Base-by-base conservation (phyloP, 2,113 vertebrate genomes). In the Calidris pygmaea region DNA sequence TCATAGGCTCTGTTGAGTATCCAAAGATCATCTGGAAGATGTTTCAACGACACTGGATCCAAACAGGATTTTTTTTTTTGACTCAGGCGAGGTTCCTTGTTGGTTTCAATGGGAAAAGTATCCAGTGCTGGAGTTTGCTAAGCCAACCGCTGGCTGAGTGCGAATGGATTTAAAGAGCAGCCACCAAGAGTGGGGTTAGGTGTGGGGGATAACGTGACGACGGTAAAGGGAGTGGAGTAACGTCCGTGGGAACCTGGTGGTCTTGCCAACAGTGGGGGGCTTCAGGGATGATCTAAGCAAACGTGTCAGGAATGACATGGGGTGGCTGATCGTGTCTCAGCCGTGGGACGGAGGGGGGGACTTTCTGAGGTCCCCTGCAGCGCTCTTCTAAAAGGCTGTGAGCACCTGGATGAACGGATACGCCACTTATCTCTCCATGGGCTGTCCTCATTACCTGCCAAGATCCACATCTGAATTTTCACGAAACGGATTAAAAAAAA, bases 401-500 rank as follows among this genome's bases (percentile, higher is more conserved):
- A 55, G 50, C 71, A 78, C 43, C 29, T 50, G 81, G 84, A 90
- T 47, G 53, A 88, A 85, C 0, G 24, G n/a, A 90, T 60, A 27
- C 17, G 0, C 48, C 70, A 37, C 53, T 86, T 83, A 34, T 17
- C 10, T 85, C 29, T 85, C 4, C 11, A 76, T 67, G 27, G 41
- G 3, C 30, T 92, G 2, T 79, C 55, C 73, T 74, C 88, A 48
- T 45, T 72, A 66, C 74, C 70, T 95, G 76, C 63, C 58, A 90
- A 96, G 74, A 93, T 90, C 92, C 72, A 65, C 92, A 74, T 86
- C 71, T 86, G 92, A 94, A 63, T 97, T 96, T 94, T 95, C 85
- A 30, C 53, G 66, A 91, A 96, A 63, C 1, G 84, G 89, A 85
- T 97, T 86, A 45, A 47, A 30, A 30, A 55, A 50, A 92, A 90